Evolutionary conservation across 2,888 invertebrate genomes (phyloP), one percentile per base, ranked within the genome.

Genomic region (Seira musarum): DNA sequence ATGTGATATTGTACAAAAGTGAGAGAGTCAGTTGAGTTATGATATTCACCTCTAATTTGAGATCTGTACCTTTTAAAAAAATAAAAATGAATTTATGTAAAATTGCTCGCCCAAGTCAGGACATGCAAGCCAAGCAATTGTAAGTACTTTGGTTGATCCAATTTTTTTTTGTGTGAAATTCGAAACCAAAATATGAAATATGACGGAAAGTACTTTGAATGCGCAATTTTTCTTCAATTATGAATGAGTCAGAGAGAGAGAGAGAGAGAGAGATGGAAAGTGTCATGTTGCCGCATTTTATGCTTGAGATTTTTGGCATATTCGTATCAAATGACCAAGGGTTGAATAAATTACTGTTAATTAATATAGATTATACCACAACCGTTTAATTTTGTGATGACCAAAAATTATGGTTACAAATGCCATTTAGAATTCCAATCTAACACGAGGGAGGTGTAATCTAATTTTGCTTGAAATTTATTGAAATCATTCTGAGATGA

Each of bases 341-440:
- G n/a, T n/a, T 40, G 40, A 40, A 40, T 40, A 40, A 40, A 8
- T 40, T 40, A 40, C 40, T 40, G 40, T 40, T 40, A 40, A 40
- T 40, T 40, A 40, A 40, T 40, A 40, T 5, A 40, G 13, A 40
- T 40, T 40, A 40, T 13, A 40, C 5, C 6, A 13, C 13, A 40
- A n/a, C n/a, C 40, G 40, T 40, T 40, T 40, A 8, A 40, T 40
- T n/a, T n/a, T 40, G 40, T 5, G 40, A 40, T 8, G 40, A 8
- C 40, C 40, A 40, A 40, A 40, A 40, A 40, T 40, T 40, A 40
- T 40, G 40, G 40, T 13, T 40, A 40, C n/a, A 40, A 40, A 8
- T 40, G 40, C 13, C 40, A 40, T 13, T 40, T 40, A 60, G 67
- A 74, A 66, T 68, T 67, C 63, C 67, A 68, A 68, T 75, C 60